A percentile compares a stretch with the other conserved stretches of the same genome.
Evolutionary conservation across 2,797 vertebrate genomes (phyloP).

Genomic region (Synaphobranchus kaupii): DNA sequence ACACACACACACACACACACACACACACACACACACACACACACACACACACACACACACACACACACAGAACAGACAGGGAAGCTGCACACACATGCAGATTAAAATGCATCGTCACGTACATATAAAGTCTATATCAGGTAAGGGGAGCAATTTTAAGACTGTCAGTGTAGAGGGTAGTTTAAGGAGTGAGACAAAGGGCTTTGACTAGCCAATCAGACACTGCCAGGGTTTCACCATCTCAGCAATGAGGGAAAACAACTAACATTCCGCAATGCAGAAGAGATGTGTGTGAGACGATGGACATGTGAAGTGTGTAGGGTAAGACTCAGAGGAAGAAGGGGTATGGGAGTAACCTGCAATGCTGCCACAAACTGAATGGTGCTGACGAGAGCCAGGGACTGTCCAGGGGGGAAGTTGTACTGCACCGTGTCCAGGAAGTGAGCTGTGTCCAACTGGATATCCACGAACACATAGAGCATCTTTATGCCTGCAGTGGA

Average conservation of each 20-base stretch:
- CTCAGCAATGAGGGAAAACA: too few species aligned
- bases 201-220: neutral
- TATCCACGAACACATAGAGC: constrained; percentile 97
- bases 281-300: neutral
- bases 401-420: constrained; percentile 80
- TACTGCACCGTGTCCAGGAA: constrained; percentile 90
- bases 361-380: constrained; percentile 94
- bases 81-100: constrained; percentile 23
- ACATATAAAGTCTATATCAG: constrained; percentile 37
- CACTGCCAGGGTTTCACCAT: neutral
- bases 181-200: neutral
- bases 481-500: constrained; percentile 86
- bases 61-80: constrained; percentile 31
- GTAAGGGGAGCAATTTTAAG: neutral
- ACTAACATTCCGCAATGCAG: too few species aligned
- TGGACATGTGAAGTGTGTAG: neutral
- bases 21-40: neutral
- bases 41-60: neutral
- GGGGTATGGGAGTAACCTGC: constrained; percentile 78
- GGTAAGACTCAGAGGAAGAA: neutral
- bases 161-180: neutral
- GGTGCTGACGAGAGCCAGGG: constrained; percentile 93
- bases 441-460: constrained; percentile 92
- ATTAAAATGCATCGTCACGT: neutral
- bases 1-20: constrained; percentile 23